Evolutionary conservation across 2,888 invertebrate species (phyloP).

Genomic region (Drosophila anomalata): DNA sequence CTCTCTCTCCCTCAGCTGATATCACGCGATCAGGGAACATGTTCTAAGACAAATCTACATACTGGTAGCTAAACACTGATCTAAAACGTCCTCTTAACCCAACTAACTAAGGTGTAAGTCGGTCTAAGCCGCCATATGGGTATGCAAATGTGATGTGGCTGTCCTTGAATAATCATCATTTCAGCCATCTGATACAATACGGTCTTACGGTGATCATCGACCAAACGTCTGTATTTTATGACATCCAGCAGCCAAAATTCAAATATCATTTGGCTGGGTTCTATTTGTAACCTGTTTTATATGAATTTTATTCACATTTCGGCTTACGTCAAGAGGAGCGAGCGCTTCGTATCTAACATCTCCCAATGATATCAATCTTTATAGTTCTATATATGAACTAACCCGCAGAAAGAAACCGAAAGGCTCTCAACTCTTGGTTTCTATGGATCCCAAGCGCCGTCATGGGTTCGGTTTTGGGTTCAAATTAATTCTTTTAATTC

Average conservation of each 20-base stretch:
- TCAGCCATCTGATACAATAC: slow-evolving; percentile 52
- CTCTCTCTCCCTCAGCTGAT: slow-evolving; percentile 3
- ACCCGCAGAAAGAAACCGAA: slow-evolving; percentile 62
- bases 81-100: slow-evolving; percentile 48
- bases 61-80: slow-evolving; percentile 52
- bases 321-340: slow-evolving; percentile 58
- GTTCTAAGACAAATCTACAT: slow-evolving; percentile 68
- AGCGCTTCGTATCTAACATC: slow-evolving; percentile 45
- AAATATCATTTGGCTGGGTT: slow-evolving; percentile 26
- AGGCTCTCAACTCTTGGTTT: slow-evolving; percentile 62
- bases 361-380: slow-evolving; percentile 71
- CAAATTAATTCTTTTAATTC: slow-evolving; percentile 45
- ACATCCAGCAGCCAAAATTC: slow-evolving; percentile 53
- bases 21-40: slow-evolving; percentile 53
- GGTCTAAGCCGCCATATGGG: slow-evolving; percentile 53
- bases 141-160: slow-evolving; percentile 61
- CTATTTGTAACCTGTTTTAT: slow-evolving; percentile 69
- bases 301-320: slow-evolving; percentile 24
- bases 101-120: slow-evolving; percentile 61
- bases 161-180: slow-evolving; percentile 67
- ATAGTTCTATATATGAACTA: slow-evolving; percentile 51
- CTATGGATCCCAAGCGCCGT: slow-evolving; percentile 20
- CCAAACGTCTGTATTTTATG: slow-evolving; percentile 66
- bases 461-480: slow-evolving; percentile 14
- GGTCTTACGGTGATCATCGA: slow-evolving; percentile 23